phyloP scores from a whole-genome alignment of 2,797 vertebrate genomes.

The Sebastes matsubarae region DNA sequence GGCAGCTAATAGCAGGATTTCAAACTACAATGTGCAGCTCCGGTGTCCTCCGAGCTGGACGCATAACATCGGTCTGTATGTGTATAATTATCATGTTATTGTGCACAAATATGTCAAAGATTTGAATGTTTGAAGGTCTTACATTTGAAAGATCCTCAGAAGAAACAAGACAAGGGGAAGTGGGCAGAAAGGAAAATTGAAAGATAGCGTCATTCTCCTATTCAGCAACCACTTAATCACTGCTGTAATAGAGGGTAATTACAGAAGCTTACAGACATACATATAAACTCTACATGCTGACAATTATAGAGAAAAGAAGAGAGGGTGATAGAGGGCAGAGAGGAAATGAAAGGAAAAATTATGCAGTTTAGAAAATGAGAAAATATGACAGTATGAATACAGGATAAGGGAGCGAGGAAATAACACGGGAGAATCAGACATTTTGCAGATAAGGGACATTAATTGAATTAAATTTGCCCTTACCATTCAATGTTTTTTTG shows the following conservation, averaged over 20 bases:
- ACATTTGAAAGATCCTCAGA: neutral
- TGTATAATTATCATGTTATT: neutral
- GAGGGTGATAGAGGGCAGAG: neutral
- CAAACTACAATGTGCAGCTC: too few relatives aligned
- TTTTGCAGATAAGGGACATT: neutral
- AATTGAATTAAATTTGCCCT: neutral
- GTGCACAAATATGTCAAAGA: neutral
- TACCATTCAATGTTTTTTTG: neutral
- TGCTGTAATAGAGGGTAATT: neutral
- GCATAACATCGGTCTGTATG: too few relatives aligned
- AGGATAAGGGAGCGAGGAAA: neutral
- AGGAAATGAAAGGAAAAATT: neutral
- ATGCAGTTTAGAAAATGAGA: neutral
- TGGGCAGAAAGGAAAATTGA: neutral
- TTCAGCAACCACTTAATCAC: neutral
- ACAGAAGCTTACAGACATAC: neutral
- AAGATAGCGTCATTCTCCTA: neutral
- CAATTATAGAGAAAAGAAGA: neutral
- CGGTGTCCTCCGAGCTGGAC: too few relatives aligned
- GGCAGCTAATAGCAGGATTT: too few relatives aligned
- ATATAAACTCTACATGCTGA: neutral
- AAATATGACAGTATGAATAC: neutral
- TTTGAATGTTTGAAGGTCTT: neutral
- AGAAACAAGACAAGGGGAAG: neutral
- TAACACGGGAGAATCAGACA: neutral